Evolutionary conservation across 2,888 invertebrate genomes (phyloP).

Genomic region (Pachymerium ferrugineum): DNA sequence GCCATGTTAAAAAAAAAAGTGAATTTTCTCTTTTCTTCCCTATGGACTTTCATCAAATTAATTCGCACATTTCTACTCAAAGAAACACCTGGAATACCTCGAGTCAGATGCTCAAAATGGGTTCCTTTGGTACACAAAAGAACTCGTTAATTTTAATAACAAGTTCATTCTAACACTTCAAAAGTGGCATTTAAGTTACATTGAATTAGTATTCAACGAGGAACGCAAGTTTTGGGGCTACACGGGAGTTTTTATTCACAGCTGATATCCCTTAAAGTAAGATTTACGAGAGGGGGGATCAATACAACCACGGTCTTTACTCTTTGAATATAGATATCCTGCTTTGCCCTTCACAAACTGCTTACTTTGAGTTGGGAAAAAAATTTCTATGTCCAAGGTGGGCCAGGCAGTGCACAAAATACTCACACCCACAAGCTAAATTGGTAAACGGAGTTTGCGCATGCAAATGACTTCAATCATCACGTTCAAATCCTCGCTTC

Average conservation of each 20-base stretch:
- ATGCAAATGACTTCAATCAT: not conserved
- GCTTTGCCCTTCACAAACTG: not conserved
- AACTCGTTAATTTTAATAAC: conserved; percentile 4
- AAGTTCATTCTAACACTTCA: not conserved
- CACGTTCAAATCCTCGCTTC: not conserved
- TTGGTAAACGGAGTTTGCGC: not conserved
- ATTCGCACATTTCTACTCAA: not conserved
- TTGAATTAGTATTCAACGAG: not conserved
- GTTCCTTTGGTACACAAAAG: not conserved
- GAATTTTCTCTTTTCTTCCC: not conserved
- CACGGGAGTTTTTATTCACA: not conserved
- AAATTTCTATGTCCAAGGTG: not conserved
- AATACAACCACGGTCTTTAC: not conserved
- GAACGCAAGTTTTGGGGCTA: no score
- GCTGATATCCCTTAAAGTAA: not conserved
- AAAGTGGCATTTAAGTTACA: not conserved
- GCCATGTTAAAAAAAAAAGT: not conserved
- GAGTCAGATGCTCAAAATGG: not conserved
- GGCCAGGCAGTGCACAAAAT: no score
- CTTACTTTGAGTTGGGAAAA: not conserved
- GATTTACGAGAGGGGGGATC: not conserved
- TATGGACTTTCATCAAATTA: not conserved
- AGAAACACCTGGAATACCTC: not conserved
- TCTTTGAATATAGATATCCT: conserved; percentile 3
- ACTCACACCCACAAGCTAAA: not conserved